Base-by-base conservation (phyloP, 2,797 vertebrate species). In the Eleutherodactylus coqui region DNA sequence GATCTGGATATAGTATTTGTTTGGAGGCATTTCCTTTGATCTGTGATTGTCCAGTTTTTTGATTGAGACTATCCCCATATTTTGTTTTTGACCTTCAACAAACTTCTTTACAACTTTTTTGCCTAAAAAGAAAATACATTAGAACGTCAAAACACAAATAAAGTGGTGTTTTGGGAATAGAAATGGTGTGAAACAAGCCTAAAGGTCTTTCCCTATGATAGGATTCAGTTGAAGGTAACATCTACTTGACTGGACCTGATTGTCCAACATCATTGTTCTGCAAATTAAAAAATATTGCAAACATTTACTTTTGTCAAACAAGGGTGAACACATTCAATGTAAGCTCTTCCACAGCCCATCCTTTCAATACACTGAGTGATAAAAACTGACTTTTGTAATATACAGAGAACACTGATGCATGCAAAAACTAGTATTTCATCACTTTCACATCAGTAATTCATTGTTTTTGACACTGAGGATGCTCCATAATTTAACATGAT, bases 401-500 rank as follows among this genome's bases (percentile, higher is more conserved):
- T 81, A 81, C 21, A 49, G 29, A 47, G 79, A 69, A 81, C 62
- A 81, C 43, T 51, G 45, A 81, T 81, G 45, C 58, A 78, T 80
- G 78, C 36, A 62, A 64, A 82, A 83, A 83, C 4, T 17, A 73
- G 36, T 14, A 75, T 75, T 73, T 83, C 51, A 43, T 47, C 51
- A 43, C 51, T 58, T 82, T 38, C 29, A 51, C 47, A 82, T 82
- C 45, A 55, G 67, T 72, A 58, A 82, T 82, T 55, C 67, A 82
- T 73, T 60, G 36, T 83, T 83, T 82, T 29, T 73, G 49, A 53
- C 51, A 53, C 49, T 73, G 32, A 58, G 27, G 38, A 55, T 73
- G 67, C 51, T 60, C 5, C 55, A 75, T 83, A 60, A 83, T 83
- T 83, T 73, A 75, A 45, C 49, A 83, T 53, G 49, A 75, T 83